Evolutionary conservation across 2,113 vertebrate species (phyloP).

Genomic region (Micronisus gabar): DNA sequence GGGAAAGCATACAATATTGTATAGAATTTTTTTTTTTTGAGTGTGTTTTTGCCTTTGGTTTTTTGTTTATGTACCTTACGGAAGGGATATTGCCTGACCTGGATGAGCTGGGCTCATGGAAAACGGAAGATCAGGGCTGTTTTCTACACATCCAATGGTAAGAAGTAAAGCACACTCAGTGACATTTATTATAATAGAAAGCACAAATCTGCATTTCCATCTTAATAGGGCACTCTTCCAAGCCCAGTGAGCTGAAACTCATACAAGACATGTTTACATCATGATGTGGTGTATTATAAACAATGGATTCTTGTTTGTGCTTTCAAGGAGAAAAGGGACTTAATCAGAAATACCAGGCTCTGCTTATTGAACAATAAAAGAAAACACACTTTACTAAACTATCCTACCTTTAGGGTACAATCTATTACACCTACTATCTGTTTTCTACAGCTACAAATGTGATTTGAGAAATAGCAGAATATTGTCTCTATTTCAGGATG

Average conservation of each 20-base stretch:
- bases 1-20: neutral
- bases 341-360: neutral
- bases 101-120: neutral
- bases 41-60: neutral
- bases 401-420: constrained; percentile 9
- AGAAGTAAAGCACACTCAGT: neutral
- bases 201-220: neutral
- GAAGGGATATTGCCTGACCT: neutral
- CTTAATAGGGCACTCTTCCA: neutral
- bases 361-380: neutral
- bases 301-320: neutral
- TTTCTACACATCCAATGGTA: neutral
- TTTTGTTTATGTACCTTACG: neutral
- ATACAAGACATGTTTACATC: neutral
- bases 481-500: constrained; percentile 45
- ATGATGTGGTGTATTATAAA: neutral
- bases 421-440: neutral
- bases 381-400: neutral
- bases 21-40: neutral
- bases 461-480: constrained; percentile 53
- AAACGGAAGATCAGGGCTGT: neutral
- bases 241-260: neutral
- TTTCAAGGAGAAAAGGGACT: neutral
- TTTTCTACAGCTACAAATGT: neutral
- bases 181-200: neutral